Evolutionary conservation across 1,140 invertebrate genomes (phyloP).

Genomic region (Drosophila sucinea): DNA sequence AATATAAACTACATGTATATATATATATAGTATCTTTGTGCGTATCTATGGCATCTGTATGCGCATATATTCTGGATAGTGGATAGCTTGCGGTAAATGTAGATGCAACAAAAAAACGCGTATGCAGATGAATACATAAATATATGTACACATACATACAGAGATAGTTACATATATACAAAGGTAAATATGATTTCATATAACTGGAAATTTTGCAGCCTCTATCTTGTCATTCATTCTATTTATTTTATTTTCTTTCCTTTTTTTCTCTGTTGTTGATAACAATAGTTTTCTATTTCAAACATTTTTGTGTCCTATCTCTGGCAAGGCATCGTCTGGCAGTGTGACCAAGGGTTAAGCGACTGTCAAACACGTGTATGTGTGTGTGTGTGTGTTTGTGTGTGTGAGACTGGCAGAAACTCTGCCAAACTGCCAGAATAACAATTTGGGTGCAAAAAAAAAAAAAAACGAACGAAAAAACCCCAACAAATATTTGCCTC

Average conservation of each 20-base stretch:
- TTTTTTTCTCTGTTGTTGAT: not conserved
- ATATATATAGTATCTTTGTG: too few species aligned
- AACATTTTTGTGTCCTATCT: conserved; percentile 46
- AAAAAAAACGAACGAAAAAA: conserved; percentile 29
- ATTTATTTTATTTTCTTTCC: not conserved
- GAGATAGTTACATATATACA: not conserved
- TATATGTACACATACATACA: not conserved
- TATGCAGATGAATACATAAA: not conserved
- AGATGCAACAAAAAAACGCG: not conserved
- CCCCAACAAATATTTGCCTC: conserved; percentile 66
- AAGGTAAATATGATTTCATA: conserved; percentile 7
- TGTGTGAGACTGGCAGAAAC: conserved; percentile 16
- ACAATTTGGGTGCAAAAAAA: conserved; percentile 62
- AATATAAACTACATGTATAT: not conserved
- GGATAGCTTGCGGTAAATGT: conserved; percentile 39
- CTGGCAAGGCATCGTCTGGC: conserved; percentile 31
- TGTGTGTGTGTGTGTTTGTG: conserved; percentile 10
- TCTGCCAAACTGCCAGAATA: conserved; percentile 68
- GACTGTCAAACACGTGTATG: conserved; percentile 20
- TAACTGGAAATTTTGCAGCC: conserved; percentile 1
- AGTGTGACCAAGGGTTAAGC: conserved; percentile 29
- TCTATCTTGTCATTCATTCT: conserved; percentile 14
- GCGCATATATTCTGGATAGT: conserved; percentile 31
- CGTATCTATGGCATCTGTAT: conserved; percentile 15
- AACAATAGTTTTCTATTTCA: conserved; percentile 31